Evolutionary conservation across 2,888 invertebrate species (phyloP).

Genomic region (Ennomos erosarius): DNA sequence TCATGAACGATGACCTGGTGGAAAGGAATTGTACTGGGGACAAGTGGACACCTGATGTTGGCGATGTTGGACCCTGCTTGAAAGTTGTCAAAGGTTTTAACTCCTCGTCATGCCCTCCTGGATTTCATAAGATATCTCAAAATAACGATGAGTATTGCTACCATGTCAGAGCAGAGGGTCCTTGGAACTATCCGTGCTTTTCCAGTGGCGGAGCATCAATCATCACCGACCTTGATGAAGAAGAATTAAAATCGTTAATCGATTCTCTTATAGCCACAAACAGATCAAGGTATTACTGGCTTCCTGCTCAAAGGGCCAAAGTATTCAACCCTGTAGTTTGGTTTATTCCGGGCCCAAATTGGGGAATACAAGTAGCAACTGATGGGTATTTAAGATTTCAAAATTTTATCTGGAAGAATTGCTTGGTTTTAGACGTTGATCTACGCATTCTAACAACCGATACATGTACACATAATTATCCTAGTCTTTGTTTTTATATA

Average conservation of each 20-base stretch:
- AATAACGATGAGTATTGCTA: conserved; percentile 67
- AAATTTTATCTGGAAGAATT: conserved; percentile 58
- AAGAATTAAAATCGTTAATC: conserved; percentile 60
- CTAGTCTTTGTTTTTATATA: conserved; percentile 72
- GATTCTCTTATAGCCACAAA: conserved; percentile 55
- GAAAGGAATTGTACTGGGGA: conserved; percentile 65
- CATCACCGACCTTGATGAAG: conserved; percentile 63
- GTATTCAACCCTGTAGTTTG: conserved; percentile 73
- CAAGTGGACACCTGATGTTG: conserved; percentile 60
- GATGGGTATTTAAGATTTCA: conserved; percentile 48
- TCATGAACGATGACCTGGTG: conserved; percentile 54
- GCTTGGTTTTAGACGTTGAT: conserved; percentile 65
- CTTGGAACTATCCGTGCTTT: conserved; percentile 72
- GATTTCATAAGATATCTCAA: conserved; percentile 61
- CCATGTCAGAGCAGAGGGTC: conserved; percentile 53
- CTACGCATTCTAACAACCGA: conserved; percentile 56
- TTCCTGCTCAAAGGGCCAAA: conserved; percentile 75
- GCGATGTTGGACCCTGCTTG: conserved; percentile 58
- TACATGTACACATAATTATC: conserved; percentile 59
- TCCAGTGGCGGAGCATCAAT: conserved; percentile 70
- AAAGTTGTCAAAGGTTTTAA: conserved; percentile 58
- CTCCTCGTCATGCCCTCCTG: conserved; percentile 64
- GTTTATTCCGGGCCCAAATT: conserved; percentile 78
- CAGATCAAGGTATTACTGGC: conserved; percentile 70
- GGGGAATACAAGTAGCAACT: conserved; percentile 56